Evolutionary conservation across 2,797 vertebrate species (phyloP), one percentile per base, ranked within the genome.

Genomic region (Podargus strigoides): DNA sequence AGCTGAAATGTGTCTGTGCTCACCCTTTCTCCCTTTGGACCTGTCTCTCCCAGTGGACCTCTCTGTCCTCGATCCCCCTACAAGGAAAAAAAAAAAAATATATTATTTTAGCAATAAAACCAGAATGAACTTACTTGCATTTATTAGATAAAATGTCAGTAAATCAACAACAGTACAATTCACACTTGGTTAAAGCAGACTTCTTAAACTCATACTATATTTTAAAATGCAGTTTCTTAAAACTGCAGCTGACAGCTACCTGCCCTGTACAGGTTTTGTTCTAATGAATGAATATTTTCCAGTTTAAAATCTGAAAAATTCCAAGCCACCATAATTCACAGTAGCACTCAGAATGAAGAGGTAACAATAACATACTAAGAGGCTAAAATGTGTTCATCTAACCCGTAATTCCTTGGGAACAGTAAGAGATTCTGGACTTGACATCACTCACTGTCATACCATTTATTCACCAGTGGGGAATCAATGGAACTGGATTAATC

Each of bases 11-110:
- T 49, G 17, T 18, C 19, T 49, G 28, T 86, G 97, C 98, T 98
- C 63, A 99, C 99, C 95, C 56, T 95, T 79, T 98, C 98, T 68
- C 99, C 99, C 96, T 98, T 98, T 2, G 99, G 99, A 44, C 99
- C 99, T 47, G 56, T 23, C 97, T 99, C 99, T 73, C 99, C 99
- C 96, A 98, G 97, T 77, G 97, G 93, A 12, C 99, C 99, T 95
- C 98, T 98, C 94, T 98, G 99, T 32, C 99, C 99, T 96, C 85
- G 98, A 95, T 99, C 99, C 10, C 99, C 99, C 99, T 99, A 82
- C 5, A 94, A 19, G 67, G 64, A 88, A 92, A 88, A n/a, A 44
- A 28, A 18, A 13, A 42, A 32, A 34, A 23, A 46, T 13, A 41
- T 1, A 27, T 34, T n/a, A 37, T 67, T 60, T 68, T 70, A 87